These are phyloP conservation scores for Temnothorax rugatulus DNA, from an alignment of 2,888 invertebrate genomes.

Conservation along the genomic window DNA sequence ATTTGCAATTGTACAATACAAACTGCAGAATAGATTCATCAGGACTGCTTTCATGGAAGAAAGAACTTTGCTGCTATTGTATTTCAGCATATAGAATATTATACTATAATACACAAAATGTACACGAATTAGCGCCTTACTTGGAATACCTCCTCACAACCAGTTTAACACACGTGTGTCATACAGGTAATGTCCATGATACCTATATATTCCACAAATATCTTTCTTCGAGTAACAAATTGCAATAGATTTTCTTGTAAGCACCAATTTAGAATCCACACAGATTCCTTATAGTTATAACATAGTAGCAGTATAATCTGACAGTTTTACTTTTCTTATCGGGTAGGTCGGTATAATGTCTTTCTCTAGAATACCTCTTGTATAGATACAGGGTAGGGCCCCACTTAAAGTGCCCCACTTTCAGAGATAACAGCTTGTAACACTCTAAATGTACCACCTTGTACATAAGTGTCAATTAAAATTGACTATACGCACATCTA, in stretches of 20 bases:
- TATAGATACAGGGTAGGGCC: not conserved
- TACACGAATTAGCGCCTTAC: constrained; percentile 58
- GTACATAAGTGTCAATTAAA: constrained; percentile 46
- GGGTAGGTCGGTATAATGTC: constrained; percentile 52
- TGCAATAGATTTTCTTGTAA: constrained; percentile 53
- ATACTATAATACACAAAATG: constrained; percentile 64
- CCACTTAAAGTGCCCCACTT: too few relatives aligned
- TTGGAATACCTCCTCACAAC: constrained; percentile 69
- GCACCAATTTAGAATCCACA: constrained; percentile 64
- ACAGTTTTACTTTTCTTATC: constrained; percentile 43
- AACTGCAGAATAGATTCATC: constrained; percentile 34
- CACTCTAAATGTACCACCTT: too few relatives aligned
- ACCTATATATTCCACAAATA: constrained; percentile 48
- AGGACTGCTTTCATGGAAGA: constrained; percentile 39
- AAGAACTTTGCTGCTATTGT: constrained; percentile 46
- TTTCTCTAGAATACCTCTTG: constrained; percentile 50
- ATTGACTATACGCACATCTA: constrained; percentile 59
- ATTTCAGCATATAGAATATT: constrained; percentile 54
- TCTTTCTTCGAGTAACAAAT: constrained; percentile 51
- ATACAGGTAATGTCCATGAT: constrained; percentile 47
- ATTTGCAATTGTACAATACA: constrained; percentile 15
- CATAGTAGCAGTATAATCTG: constrained; percentile 24
- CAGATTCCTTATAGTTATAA: constrained; percentile 21
- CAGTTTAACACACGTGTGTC: constrained; percentile 64
- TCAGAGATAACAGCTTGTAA: too few relatives aligned